A percentile compares a stretch with the other conserved stretches of the same genome.
Evolutionary conservation across 2,113 vertebrate species (phyloP).

Genomic region (Sinocyclocheilus anophthalmus): DNA sequence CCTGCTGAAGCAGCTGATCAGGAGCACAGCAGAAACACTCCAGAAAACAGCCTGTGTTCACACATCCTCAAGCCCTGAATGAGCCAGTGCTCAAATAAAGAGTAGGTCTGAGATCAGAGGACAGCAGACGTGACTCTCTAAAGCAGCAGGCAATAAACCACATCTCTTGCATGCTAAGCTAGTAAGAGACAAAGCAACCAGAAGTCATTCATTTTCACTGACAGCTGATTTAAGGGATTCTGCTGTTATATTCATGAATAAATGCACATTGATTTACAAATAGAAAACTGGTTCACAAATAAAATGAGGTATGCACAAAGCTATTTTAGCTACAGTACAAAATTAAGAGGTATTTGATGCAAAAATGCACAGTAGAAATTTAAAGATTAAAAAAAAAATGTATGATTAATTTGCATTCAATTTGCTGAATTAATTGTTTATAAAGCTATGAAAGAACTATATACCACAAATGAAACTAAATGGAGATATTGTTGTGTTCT

Average conservation of each 20-base stretch:
- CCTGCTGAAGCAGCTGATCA: slow-evolving; percentile 29
- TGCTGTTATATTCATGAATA: not conserved
- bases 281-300: not conserved
- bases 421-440: too few relatives aligned
- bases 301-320: not conserved
- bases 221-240: not conserved
- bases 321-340: not conserved
- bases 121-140: not conserved
- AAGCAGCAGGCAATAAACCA: not conserved
- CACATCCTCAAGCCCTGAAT: not conserved
- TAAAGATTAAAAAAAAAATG: too few relatives aligned
- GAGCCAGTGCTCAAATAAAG: not conserved
- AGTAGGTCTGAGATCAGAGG: not conserved
- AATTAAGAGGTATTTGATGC: too few relatives aligned
- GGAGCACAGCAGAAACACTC: slow-evolving; percentile 25
- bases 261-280: not conserved
- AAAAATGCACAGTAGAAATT: too few relatives aligned
- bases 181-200: not conserved
- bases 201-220: not conserved
- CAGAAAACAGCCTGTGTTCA: not conserved
- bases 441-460: too few relatives aligned
- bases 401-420: too few relatives aligned
- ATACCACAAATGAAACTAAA: too few relatives aligned
- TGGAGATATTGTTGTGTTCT: too few relatives aligned
- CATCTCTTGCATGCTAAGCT: not conserved